phyloP scores from a whole-genome alignment of 2,888 invertebrate genomes.

The Pachliopta kotzebuea region DNA sequence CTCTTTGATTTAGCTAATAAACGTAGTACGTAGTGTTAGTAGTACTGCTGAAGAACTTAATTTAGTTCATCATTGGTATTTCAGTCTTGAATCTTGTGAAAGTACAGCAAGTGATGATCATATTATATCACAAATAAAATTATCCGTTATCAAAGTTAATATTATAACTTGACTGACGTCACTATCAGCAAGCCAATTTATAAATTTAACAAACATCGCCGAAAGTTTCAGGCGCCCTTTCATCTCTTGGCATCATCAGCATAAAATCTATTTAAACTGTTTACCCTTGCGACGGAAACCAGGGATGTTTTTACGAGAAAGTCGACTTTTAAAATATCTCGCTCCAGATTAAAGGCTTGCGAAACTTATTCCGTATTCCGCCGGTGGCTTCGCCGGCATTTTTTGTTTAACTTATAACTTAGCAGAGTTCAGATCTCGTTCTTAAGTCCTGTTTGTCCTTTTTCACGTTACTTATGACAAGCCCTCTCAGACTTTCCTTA shows the following conservation, averaged over 20 bases:
- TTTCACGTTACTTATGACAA: neutral
- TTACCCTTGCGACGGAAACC: constrained; percentile 11
- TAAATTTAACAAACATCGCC: constrained; percentile 18
- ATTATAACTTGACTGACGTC: too few species aligned
- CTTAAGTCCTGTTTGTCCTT: neutral
- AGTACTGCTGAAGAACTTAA: too few species aligned
- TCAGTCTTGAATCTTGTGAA: too few species aligned
- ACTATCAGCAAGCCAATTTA: constrained; percentile 11
- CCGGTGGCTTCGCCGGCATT: neutral
- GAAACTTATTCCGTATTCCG: constrained; percentile 15
- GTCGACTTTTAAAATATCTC: constrained; percentile 16
- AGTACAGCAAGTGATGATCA: too few species aligned
- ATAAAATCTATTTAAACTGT: constrained; percentile 29
- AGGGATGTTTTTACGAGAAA: constrained; percentile 13
- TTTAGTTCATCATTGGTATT: too few species aligned
- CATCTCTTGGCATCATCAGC: constrained; percentile 20
- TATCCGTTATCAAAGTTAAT: too few species aligned
- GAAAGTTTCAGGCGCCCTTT: constrained; percentile 13
- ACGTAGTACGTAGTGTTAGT: too few species aligned
- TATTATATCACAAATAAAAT: too few species aligned
- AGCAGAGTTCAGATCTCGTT: neutral
- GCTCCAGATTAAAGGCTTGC: constrained; percentile 10
- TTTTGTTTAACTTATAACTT: constrained; percentile 17
- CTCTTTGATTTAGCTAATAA: too few species aligned
- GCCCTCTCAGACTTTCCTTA: neutral